A percentile compares a stretch with the other conserved stretches of the same genome.
Evolutionary conservation across 2,797 vertebrate species (phyloP).

Genomic region (Sebastes itinus): DNA sequence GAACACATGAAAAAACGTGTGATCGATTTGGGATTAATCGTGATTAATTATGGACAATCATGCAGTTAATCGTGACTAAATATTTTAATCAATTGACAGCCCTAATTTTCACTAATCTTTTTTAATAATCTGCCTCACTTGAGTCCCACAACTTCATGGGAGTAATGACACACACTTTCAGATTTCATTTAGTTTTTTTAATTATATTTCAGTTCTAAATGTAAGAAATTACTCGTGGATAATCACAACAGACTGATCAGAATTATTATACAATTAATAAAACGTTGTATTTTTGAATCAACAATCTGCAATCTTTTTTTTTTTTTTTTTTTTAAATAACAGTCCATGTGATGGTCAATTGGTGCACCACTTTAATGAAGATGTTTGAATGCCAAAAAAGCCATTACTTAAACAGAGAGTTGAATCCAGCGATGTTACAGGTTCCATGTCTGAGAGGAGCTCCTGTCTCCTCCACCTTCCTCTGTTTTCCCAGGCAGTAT

Average conservation of each 20-base stretch:
- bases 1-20: too few species aligned
- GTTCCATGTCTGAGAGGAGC: neutral
- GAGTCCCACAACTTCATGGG: too few species aligned
- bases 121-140: too few species aligned
- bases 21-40: too few species aligned
- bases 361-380: too few species aligned
- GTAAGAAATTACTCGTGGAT: neutral
- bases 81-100: too few species aligned
- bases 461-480: neutral
- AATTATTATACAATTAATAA: too few species aligned
- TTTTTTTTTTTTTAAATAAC: neutral
- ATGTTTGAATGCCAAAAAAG: neutral
- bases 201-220: too few species aligned
- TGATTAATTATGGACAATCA: too few species aligned
- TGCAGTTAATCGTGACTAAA: rapidly evolving
- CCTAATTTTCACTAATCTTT: too few species aligned
- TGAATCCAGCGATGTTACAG: neutral
- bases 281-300: neutral
- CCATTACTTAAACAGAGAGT: neutral
- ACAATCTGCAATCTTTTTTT: neutral
- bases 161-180: too few species aligned
- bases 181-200: too few species aligned
- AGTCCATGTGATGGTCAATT: neutral
- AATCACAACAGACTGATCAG: neutral
- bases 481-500: conserved; percentile 32